Evolutionary conservation across 2,888 invertebrate species (phyloP).

Genomic region (Strigamia crassipes): DNA sequence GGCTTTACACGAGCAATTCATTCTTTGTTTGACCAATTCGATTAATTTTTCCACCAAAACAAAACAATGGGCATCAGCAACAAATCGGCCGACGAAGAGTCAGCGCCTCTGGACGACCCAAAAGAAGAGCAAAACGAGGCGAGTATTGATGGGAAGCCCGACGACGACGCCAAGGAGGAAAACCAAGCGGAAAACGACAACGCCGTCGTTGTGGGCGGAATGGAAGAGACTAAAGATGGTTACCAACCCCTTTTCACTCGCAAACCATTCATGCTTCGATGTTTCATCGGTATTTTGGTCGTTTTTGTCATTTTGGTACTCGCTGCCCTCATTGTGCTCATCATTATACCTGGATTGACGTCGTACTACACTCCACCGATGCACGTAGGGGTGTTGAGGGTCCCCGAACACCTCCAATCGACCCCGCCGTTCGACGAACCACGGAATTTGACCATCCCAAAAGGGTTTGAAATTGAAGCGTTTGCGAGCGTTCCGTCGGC

Average conservation of each 20-base stretch:
- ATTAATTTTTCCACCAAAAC: not conserved
- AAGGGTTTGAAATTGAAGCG: constrained; percentile 38
- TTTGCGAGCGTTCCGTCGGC: constrained; percentile 3
- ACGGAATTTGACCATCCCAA: not conserved
- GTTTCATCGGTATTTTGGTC: not conserved
- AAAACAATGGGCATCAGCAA: not conserved
- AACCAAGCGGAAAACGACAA: not conserved
- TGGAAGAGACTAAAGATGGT: not conserved
- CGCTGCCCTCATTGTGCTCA: not conserved
- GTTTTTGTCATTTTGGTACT: not conserved
- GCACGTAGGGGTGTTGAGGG: not conserved
- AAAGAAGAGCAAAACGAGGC: not conserved
- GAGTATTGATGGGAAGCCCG: not conserved
- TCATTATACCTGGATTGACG: not conserved
- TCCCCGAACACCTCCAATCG: not conserved
- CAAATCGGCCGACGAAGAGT: not conserved
- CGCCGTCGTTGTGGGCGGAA: not conserved
- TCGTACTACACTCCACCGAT: not conserved
- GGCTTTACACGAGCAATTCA: not conserved
- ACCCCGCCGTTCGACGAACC: not conserved
- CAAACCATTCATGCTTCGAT: not conserved
- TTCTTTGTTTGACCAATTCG: not conserved
- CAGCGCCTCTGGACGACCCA: not conserved
- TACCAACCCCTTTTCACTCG: not conserved
- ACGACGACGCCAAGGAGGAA: not conserved